Conservation (phyloP, 2,113 vertebrate genomes). For the Nettapus auritus region DNA sequence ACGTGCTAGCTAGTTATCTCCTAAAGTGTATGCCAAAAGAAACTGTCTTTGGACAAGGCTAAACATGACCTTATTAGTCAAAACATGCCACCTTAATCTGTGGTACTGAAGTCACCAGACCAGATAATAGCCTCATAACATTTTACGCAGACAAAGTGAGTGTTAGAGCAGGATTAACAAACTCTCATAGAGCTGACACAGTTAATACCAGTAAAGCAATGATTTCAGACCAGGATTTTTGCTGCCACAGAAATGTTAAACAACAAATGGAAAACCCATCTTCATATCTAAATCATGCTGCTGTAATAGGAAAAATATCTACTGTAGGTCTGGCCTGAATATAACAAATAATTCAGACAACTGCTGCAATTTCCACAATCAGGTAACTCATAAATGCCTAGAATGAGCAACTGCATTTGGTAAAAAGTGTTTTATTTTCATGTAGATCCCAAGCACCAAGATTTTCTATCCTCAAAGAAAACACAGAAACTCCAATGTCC, state of each 20-base stretch:
- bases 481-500: background rate
- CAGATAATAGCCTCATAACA: background rate
- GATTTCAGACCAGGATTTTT: background rate
- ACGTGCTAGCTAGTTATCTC: background rate
- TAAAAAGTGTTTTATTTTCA: background rate
- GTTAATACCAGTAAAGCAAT: background rate
- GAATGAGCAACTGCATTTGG: background rate
- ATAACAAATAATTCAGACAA: background rate
- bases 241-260: background rate
- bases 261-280: background rate
- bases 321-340: background rate
- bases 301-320: background rate
- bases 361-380: background rate
- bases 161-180: background rate
- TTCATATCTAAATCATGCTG: background rate
- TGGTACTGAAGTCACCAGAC: background rate
- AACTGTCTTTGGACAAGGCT: background rate
- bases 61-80: conserved; percentile 14
- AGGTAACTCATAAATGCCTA: background rate
- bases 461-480: background rate
- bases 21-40: background rate
- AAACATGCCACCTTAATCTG: background rate
- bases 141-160: background rate
- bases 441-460: background rate
- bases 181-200: background rate